Conservation (phyloP, 2,888 invertebrate species). For the Cetonia aurata region DNA sequence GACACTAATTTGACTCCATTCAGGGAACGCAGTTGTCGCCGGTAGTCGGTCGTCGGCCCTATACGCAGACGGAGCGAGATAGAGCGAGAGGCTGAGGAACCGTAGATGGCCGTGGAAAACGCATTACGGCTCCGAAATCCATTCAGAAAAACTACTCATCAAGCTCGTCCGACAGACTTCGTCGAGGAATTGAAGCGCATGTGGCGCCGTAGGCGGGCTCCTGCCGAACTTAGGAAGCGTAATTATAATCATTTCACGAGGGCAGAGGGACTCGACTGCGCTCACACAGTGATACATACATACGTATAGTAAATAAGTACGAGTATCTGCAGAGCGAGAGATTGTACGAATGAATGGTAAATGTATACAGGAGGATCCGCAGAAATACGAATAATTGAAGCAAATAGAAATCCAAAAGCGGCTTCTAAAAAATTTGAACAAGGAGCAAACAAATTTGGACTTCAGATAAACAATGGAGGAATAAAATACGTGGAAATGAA, state of each 20-base stretch:
- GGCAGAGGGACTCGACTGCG: conserved; percentile 48
- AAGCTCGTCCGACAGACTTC: conserved; percentile 38
- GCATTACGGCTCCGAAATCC: conserved; percentile 41
- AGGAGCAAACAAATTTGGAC: too few relatives aligned
- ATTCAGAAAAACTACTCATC: conserved; percentile 48
- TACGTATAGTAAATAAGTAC: neutral
- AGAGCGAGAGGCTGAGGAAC: neutral
- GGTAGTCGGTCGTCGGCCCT: conserved; percentile 32
- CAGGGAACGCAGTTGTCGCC: conserved; percentile 41
- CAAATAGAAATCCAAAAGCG: too few relatives aligned
- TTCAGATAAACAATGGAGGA: too few relatives aligned
- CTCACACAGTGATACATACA: conserved; percentile 14
- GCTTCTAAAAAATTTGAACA: too few relatives aligned
- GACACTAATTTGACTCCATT: conserved; percentile 49
- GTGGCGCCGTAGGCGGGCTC: conserved; percentile 65
- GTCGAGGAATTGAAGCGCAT: conserved; percentile 49
- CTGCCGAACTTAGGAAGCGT: conserved; percentile 60
- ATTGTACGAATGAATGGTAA: neutral
- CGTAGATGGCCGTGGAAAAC: conserved; percentile 31
- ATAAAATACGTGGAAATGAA: too few relatives aligned
- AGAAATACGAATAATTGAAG: too few relatives aligned
- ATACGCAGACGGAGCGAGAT: neutral
- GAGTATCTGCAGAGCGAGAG: too few relatives aligned
- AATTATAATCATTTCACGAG: conserved; percentile 64
- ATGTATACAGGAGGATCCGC: too few relatives aligned